Evolutionary conservation across 2,113 vertebrate species (phyloP), one percentile per base, ranked within the genome.

Genomic region (Myocastor coypus): DNA sequence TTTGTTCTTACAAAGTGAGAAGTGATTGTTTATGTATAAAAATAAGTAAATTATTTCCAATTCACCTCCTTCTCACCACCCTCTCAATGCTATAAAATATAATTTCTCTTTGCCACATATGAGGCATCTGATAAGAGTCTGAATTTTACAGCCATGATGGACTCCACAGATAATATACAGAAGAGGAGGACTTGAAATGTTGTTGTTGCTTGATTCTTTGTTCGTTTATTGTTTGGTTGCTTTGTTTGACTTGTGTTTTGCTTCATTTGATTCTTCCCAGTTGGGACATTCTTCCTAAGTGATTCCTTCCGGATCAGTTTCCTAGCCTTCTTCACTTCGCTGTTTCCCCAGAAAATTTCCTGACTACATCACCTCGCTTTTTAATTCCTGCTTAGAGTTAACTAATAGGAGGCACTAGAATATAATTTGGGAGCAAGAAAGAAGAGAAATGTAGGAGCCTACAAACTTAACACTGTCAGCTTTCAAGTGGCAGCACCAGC

Each of bases 1-100:
- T 89, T 93, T 94, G 0, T 57, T 97, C 64, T 69, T 96, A 91
- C 85, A 77, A 84, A 95, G 10, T 34, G n/a, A 95, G 42, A 97
- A 95, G 0, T 94, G 50, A 93, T 83, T 11, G 2, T 78, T 92
- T 97, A 83, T 32, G 9, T 80, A 4, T 91, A 85, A 91, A 91
- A 89, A 12, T 80, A 96, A 93, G 37, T 71, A 94, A 92, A 95
- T 95, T 92, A 80, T 83, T 92, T 94, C 32, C 8, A 7, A 34
- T 73, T 66, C 71, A 59, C 40, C 32, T 96, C 32, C n/a, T 95
- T 16, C 59, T 92, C 26, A 34, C 0, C 93, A 87, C 9, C 0
- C 3, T 7, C 82, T 91, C 4, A 40, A 73, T 89, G 87, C n/a
- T 64, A 13, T 94, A 90, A 95, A 64, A 91, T 57, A 37, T 1